Evolutionary conservation across 2,113 vertebrate species (phyloP).

Genomic region (Sminthopsis crassicaudata): DNA sequence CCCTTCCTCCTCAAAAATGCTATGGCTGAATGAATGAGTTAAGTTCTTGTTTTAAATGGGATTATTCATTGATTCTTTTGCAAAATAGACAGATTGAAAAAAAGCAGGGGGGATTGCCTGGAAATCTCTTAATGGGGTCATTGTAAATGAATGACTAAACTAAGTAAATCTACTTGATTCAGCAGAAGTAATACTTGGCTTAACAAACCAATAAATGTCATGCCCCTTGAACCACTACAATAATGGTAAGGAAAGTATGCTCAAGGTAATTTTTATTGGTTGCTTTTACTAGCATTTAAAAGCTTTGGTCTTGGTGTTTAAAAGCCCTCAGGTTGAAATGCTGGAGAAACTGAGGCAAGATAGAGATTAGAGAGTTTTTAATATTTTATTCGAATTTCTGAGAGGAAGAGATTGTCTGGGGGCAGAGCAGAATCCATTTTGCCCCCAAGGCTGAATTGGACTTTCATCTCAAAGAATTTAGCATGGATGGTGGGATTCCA

Average conservation of each 20-base stretch:
- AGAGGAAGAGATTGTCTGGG: too few species aligned
- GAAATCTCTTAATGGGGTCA: constrained; percentile 57
- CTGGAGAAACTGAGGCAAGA: too few species aligned
- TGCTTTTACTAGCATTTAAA: constrained; percentile 12
- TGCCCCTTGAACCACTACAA: constrained; percentile 28
- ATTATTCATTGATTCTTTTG: constrained; percentile 45
- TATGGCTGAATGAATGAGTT: constrained; percentile 18
- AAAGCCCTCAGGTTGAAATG: background rate
- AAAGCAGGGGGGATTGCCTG: background rate
- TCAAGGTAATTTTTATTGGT: constrained; percentile 2
- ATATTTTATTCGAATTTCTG: too few species aligned
- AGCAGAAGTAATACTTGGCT: constrained; percentile 48
- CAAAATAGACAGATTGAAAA: background rate
- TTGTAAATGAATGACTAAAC: constrained; percentile 66
- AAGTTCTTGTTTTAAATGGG: constrained; percentile 51
- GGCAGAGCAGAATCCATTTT: too few species aligned
- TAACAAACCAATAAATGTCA: constrained; percentile 44
- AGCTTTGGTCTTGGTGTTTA: background rate
- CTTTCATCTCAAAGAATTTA: too few species aligned
- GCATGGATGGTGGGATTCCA: too few species aligned
- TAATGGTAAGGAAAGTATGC: constrained; percentile 43
- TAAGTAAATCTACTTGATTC: constrained; percentile 69
- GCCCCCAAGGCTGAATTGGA: too few species aligned
- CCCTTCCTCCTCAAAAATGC: background rate
- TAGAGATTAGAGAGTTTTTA: too few species aligned